Evolutionary conservation across 2,797 vertebrate species (phyloP).

Genomic region (Enteromius viviparus): DNA sequence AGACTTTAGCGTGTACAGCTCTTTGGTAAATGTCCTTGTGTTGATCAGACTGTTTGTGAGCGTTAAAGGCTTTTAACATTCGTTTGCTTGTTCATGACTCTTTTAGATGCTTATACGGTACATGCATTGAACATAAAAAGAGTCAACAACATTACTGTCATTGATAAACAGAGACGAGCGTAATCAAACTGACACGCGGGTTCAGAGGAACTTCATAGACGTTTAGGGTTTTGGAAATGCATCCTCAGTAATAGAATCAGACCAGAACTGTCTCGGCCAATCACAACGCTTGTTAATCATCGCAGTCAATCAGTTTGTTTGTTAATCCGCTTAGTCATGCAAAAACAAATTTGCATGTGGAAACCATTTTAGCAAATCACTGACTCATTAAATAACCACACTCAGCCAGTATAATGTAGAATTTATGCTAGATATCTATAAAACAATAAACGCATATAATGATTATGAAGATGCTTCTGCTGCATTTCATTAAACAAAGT

Average conservation of each 20-base stretch:
- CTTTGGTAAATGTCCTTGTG: slow-evolving; percentile 33
- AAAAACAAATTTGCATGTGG: slow-evolving; percentile 29
- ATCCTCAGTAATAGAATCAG: slow-evolving; percentile 21
- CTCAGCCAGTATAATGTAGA: not conserved
- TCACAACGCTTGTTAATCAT: slow-evolving; percentile 13
- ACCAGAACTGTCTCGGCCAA: slow-evolving; percentile 20
- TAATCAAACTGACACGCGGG: not conserved
- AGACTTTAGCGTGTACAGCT: slow-evolving; percentile 11
- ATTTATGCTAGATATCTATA: not conserved
- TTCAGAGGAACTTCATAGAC: not conserved
- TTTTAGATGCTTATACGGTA: not conserved
- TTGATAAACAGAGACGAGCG: not conserved
- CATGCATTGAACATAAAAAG: not conserved
- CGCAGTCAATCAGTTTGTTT: slow-evolving; percentile 22
- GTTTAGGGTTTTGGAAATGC: slow-evolving; percentile 9
- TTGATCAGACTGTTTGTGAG: not conserved
- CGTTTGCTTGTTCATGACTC: not conserved
- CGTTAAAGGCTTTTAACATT: slow-evolving; percentile 1
- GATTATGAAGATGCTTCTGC: not conserved
- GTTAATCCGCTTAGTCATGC: not conserved
- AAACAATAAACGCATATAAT: slow-evolving; percentile 1
- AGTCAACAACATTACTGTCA: not conserved
- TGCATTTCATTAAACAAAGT: not conserved
- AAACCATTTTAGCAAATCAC: slow-evolving; percentile 1
- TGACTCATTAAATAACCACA: not conserved